Base-by-base conservation (phyloP, 2,113 vertebrate genomes). In the Seriola rivoliana region DNA sequence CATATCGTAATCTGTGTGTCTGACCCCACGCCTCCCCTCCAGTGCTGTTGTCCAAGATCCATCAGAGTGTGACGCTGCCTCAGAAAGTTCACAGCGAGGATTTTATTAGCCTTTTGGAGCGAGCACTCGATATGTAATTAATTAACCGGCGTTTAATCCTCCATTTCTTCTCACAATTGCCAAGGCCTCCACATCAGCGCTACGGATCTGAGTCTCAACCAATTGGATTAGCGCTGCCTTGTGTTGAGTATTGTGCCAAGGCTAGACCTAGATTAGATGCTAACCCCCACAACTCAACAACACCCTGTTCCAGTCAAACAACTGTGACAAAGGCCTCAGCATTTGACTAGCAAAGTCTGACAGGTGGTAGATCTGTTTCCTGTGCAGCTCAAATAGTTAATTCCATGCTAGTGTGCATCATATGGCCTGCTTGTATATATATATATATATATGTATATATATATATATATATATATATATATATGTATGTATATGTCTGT, bases 111-210 rank as follows among this genome's bases (percentile, higher is more conserved):
- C 81, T 87, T 88, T 84, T 85, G 73, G 78, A 88, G 77, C 29
- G 71, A 90, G 80, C 87, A 73, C 85, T 90, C 77, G 80, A 92
- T 91, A 89, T 81, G 75, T 89, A 90, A 92, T 92, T 92, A 93
- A 91, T 91, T 90, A 92, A 88, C 75, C 72, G 7, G 44, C 54
- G 81, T 92, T 92, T 91, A 92, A 92, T 93, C 91, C 90, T 76
- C 80, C 77, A 58, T 87, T 91, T 87, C 90, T 90, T 71, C 85
- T 75, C 84, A 81, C 89, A 86, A 85, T 91, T 57, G 82, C 82
- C 4, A 52, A 76, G 84, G 82, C 79, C 83, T 60, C 77, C 46
- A 46, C 92, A 85, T 91, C 91, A 85, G 85, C 82, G 85, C 85
- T 57, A 64, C 52, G 44, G 69, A 90, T 93, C 88, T 76, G 75